phyloP scores from a whole-genome alignment of 2,888 invertebrate genomes.

The Melangyna quadrimaculata region DNA sequence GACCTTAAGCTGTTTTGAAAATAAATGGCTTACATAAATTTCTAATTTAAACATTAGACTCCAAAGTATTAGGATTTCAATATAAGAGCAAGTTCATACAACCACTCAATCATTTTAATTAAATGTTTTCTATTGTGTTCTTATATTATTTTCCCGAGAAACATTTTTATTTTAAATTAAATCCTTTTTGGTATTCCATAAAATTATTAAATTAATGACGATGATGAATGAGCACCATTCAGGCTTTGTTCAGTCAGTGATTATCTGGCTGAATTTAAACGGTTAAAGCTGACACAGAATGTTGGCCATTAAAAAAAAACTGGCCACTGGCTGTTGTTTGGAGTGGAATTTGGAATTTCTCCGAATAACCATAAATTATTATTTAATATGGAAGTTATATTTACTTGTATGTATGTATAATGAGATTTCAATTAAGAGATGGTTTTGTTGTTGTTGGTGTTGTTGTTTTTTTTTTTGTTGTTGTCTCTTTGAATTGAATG shows the following conservation, averaged over 20 bases:
- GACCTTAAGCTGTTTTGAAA: too few relatives aligned
- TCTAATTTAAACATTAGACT: too few relatives aligned
- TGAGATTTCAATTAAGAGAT: background rate
- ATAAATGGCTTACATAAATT: too few relatives aligned
- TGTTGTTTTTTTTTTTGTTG: background rate
- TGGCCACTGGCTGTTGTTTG: background rate
- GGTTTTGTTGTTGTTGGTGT: background rate
- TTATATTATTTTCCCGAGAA: background rate
- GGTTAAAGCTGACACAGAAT: slow-evolving; percentile 22
- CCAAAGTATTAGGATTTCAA: too few relatives aligned
- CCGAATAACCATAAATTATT: slow-evolving; percentile 36
- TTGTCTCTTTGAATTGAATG: slow-evolving; percentile 19
- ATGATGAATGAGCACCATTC: slow-evolving; percentile 52
- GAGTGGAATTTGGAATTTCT: slow-evolving; percentile 35
- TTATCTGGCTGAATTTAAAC: slow-evolving; percentile 20
- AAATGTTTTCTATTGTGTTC: background rate
- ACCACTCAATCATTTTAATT: background rate
- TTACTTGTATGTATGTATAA: slow-evolving; percentile 7
- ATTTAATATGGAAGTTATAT: slow-evolving; percentile 24
- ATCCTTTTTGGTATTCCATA: slow-evolving; percentile 46
- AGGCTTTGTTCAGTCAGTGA: slow-evolving; percentile 33
- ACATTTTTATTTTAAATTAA: background rate
- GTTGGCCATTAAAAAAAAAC: background rate
- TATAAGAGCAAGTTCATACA: background rate
- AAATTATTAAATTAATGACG: slow-evolving; percentile 51